Conservation (phyloP, 2,797 vertebrate species). For the Phoxinus dragarum region DNA sequence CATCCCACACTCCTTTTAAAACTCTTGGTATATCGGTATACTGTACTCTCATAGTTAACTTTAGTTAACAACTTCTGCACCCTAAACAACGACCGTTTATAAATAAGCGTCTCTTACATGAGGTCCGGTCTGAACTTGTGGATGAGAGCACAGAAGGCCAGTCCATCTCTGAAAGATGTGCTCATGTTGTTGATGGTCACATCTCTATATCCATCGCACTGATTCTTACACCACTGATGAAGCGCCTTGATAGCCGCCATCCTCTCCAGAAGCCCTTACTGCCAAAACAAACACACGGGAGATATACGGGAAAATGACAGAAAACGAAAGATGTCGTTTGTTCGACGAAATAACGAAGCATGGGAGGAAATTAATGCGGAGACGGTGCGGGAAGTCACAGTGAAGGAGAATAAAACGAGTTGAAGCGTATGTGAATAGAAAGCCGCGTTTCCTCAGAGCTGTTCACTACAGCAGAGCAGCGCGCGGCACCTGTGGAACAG, state of each 20-base stretch:
- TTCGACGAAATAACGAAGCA: not conserved
- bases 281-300: not conserved
- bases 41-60: not conserved
- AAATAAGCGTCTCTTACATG: constrained; percentile 83
- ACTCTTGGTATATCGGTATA: not conserved
- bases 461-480: not conserved
- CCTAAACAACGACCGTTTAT: not conserved
- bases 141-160: constrained; percentile 96
- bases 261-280: constrained; percentile 6
- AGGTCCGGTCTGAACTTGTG: constrained; percentile 94
- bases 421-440: not conserved
- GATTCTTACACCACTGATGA: constrained; percentile 91
- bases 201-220: constrained; percentile 90
- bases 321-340: not conserved
- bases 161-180: constrained; percentile 91
- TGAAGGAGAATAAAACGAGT: not conserved
- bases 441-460: not conserved
- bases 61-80: too few relatives aligned
- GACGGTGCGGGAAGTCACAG: not conserved
- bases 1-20: not conserved
- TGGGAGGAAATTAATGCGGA: not conserved
- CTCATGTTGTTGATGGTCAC: constrained; percentile 95
- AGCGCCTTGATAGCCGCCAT: constrained; percentile 94
- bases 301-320: not conserved
- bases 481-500: constrained; percentile 22